Conservation (phyloP, 1,140 invertebrate species). For the Oscheius sp. region DNA sequence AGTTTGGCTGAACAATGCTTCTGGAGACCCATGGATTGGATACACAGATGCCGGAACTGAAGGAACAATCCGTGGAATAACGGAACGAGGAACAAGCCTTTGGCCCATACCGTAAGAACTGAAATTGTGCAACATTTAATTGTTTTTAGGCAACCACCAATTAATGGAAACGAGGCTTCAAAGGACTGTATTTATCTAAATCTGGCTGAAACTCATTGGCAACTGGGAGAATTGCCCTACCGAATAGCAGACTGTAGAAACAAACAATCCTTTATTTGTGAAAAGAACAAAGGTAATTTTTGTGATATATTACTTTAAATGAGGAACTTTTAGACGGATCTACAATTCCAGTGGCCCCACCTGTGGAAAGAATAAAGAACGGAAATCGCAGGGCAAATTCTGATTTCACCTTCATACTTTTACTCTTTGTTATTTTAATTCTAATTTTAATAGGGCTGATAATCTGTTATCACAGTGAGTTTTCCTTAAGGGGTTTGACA, state of each 20-base stretch:
- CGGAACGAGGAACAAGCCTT: background rate
- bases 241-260: background rate
- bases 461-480: background rate
- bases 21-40: slow-evolving; percentile 4
- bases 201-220: background rate
- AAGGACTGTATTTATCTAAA: background rate
- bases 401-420: background rate
- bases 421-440: background rate
- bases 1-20: background rate
- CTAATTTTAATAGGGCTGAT: background rate
- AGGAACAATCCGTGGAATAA: background rate
- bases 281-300: background rate
- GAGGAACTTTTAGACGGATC: background rate
- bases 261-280: background rate
- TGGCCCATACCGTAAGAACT: background rate
- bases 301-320: background rate
- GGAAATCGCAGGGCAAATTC: background rate
- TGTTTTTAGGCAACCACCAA: background rate
- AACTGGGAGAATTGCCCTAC: background rate
- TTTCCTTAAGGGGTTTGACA: background rate
- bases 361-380: background rate
- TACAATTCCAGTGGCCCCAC: background rate
- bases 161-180: slow-evolving; percentile 12
- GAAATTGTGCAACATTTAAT: background rate
- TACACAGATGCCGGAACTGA: slow-evolving; percentile 13